Conservation (phyloP, 2,797 vertebrate species). For the Centropyge bicolor region DNA sequence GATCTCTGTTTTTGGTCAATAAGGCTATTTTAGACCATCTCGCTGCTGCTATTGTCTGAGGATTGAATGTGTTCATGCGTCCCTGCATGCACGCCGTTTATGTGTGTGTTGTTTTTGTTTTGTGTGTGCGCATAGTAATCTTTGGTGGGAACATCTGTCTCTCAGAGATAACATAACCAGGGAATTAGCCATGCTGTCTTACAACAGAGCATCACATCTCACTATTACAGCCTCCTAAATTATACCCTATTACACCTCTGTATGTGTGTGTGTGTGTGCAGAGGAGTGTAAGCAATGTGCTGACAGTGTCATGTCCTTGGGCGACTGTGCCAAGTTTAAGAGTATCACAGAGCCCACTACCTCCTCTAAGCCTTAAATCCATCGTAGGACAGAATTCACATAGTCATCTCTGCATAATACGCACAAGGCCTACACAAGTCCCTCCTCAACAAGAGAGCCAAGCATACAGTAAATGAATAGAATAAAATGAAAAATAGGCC, state of each 20-base stretch:
- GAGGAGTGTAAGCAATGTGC: constrained; percentile 64
- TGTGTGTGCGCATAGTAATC: constrained; percentile 68
- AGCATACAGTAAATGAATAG: constrained; percentile 21
- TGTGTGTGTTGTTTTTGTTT: constrained; percentile 40
- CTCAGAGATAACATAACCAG: constrained; percentile 81
- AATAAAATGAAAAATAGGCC: constrained; percentile 37
- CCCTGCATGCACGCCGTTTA: constrained; percentile 39
- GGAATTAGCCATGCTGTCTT: constrained; percentile 82
- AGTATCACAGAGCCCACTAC: constrained; percentile 67
- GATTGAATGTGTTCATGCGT: constrained; percentile 56
- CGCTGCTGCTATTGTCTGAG: constrained; percentile 60
- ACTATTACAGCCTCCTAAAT: constrained; percentile 77
- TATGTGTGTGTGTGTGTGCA: constrained; percentile 26
- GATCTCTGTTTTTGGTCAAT: constrained; percentile 71
- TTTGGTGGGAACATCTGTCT: constrained; percentile 81
- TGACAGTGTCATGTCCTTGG: constrained; percentile 76
- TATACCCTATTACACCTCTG: constrained; percentile 75
- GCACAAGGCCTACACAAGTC: constrained; percentile 43
- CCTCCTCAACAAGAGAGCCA: constrained; percentile 11
- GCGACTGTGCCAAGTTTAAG: constrained; percentile 70
- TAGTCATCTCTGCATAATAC: constrained; percentile 47
- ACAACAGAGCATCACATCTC: constrained; percentile 76
- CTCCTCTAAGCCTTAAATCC: constrained; percentile 71
- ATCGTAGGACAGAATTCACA: constrained; percentile 50
- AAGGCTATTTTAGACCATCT: constrained; percentile 60